phyloP scores from a whole-genome alignment of 1,140 invertebrate genomes.

The Magallana ariakensis region DNA sequence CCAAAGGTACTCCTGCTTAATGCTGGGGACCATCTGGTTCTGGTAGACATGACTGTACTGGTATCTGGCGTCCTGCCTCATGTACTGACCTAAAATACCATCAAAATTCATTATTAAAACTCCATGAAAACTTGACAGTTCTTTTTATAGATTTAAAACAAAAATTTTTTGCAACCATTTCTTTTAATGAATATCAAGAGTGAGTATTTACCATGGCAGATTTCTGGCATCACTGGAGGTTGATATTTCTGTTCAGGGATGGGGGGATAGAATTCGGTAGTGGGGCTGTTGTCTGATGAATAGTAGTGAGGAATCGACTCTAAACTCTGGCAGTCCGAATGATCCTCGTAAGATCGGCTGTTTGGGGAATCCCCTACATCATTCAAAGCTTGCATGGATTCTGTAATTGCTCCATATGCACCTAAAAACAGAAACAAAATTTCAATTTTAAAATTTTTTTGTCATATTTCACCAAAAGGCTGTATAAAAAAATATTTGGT shows the following conservation, averaged over 20 bases:
- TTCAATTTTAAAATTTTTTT: too few relatives aligned
- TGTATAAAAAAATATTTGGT: neutral
- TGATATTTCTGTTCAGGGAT: conserved; percentile 78
- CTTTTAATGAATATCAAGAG: neutral
- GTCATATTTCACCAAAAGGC: neutral
- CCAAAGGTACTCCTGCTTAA: conserved; percentile 76
- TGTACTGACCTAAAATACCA: conserved; percentile 66
- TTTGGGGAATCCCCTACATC: conserved; percentile 65
- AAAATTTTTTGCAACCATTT: neutral
- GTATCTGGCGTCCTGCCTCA: conserved; percentile 64
- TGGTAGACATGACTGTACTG: conserved; percentile 82
- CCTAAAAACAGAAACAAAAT: conserved; percentile 70
- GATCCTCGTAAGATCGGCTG: conserved; percentile 81
- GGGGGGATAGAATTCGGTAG: conserved; percentile 87
- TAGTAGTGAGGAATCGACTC: conserved; percentile 75
- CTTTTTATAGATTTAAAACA: neutral
- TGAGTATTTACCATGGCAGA: conserved; percentile 65
- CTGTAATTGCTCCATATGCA: conserved; percentile 78
- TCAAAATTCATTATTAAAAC: neutral
- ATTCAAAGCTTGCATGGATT: conserved; percentile 76
- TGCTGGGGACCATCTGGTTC: conserved; percentile 90
- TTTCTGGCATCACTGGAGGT: conserved; percentile 67
- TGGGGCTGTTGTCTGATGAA: conserved; percentile 83
- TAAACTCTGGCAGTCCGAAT: conserved; percentile 86
- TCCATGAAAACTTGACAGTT: too few relatives aligned